phyloP scores from a whole-genome alignment of 2,113 vertebrate species.

The Collichthys lucidus region DNA sequence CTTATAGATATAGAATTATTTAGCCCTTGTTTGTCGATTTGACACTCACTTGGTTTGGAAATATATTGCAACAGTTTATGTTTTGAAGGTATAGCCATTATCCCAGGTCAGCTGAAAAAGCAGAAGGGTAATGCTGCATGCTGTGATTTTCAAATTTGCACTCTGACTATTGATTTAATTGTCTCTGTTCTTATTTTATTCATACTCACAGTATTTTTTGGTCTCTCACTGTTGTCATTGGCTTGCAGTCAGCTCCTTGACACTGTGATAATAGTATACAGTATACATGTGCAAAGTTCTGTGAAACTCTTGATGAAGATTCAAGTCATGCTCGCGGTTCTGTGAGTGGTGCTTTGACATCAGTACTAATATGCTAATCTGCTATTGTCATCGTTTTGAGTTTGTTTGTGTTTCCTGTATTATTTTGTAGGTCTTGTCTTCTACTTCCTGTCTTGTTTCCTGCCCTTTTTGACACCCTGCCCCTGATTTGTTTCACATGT shows the following conservation, averaged over 20 bases:
- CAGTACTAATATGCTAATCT: too few species aligned
- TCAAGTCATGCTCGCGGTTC: too few species aligned
- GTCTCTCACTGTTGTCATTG: neutral
- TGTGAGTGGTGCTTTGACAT: too few species aligned
- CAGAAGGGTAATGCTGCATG: neutral
- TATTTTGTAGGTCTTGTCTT: too few species aligned
- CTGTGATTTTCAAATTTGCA: neutral
- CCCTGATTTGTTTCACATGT: too few species aligned
- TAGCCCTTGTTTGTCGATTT: constrained; percentile 33
- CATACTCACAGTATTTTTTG: neutral
- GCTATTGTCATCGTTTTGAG: too few species aligned
- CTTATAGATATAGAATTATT: constrained; percentile 35
- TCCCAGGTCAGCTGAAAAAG: neutral
- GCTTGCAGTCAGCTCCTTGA: neutral
- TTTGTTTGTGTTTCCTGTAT: too few species aligned
- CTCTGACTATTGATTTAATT: neutral
- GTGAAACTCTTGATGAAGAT: too few species aligned
- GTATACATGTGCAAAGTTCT: too few species aligned
- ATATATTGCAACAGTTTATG: constrained; percentile 9
- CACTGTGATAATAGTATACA: too few species aligned
- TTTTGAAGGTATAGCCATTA: neutral
- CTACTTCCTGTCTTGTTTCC: too few species aligned
- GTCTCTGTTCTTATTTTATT: neutral
- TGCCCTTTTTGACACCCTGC: too few species aligned
- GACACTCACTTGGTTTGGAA: neutral